Base-by-base conservation (phyloP, 1,140 invertebrate species). In the Penaeus chinensis region DNA sequence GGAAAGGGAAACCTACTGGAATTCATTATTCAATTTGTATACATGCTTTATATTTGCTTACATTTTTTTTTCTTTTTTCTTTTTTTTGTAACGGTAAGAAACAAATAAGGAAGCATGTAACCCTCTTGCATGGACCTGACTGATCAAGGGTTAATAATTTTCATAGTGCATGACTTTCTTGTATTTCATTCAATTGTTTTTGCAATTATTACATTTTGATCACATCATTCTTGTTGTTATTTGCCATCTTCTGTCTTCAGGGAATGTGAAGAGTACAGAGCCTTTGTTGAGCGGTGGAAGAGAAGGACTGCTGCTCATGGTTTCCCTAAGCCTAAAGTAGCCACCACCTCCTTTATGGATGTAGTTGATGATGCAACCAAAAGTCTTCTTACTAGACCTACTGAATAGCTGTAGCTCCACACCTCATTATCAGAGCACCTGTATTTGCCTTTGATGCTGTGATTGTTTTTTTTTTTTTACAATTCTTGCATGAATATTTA, bases 191-290 rank as follows among this genome's bases (percentile, higher is more conserved):
- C 69, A 54, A 16, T 69, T 27, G 47, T 42, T 74, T 20, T 77
- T 79, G n/a, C 37, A 18, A 24, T 32, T 19, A 54, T 42, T 85
- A 22, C 22, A 22, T 42, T 79, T 66, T n/a, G 11, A 20, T 27
- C 66, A 19, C 47, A 37, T 86, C 2, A 19, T 54, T 63, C 24
- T 69, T 54, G 24, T 24, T 78, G 47, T 60, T 79, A 32, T 61
- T 47, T 66, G 79, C 8, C 61, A 79, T 69, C 84, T 79, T 78
- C 78, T 47, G 66, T 69, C 84, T 79, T 78, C 78, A 86, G 84
- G 84, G 42, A 86, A 61, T 86, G 63, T 86, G 84, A 86, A 32
- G 27, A 79, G 54, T 71, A 81, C 42, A 86, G 84, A 86, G 42
- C 79, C 13, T 74, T 78, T 77, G 47, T 81, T 62, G 77, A 86